Conservation (phyloP, 2,888 invertebrate genomes). For the Thereva unica region DNA sequence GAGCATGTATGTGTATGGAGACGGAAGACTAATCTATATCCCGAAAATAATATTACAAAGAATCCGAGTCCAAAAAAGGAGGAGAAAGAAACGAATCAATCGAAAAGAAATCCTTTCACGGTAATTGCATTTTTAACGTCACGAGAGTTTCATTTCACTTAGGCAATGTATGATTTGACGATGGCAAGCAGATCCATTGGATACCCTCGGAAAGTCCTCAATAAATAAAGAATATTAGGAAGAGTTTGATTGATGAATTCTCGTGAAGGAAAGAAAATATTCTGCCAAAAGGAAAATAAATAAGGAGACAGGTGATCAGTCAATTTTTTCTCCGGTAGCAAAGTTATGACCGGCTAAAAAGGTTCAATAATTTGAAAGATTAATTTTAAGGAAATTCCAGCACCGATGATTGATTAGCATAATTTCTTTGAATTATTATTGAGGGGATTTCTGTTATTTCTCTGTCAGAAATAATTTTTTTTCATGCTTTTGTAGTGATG, state of each 20-base stretch:
- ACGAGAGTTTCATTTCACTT: too few relatives aligned
- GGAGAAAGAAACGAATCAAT: too few relatives aligned
- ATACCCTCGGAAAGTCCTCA: constrained; percentile 3
- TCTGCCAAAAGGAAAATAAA: constrained; percentile 25
- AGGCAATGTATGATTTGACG: too few relatives aligned
- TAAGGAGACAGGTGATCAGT: constrained; percentile 24
- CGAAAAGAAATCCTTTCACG: not conserved
- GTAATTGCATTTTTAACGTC: not conserved
- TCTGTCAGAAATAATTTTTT: not conserved
- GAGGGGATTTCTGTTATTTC: constrained; percentile 25
- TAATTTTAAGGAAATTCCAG: constrained; percentile 28
- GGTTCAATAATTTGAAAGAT: constrained; percentile 11
- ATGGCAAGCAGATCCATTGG: not conserved
- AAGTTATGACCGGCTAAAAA: constrained; percentile 15
- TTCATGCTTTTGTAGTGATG: not conserved
- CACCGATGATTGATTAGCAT: constrained; percentile 27
- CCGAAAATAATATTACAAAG: too few relatives aligned
- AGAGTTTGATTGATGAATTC: constrained; percentile 28
- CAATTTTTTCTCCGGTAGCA: constrained; percentile 23
- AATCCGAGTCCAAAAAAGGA: too few relatives aligned
- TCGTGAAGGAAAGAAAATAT: constrained; percentile 22
- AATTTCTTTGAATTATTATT: constrained; percentile 13
- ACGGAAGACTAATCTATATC: too few relatives aligned
- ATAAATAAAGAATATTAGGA: constrained; percentile 9
- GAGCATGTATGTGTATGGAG: too few relatives aligned